Conservation (phyloP, 2,113 vertebrate species). For the Eptatretus burgeri region DNA sequence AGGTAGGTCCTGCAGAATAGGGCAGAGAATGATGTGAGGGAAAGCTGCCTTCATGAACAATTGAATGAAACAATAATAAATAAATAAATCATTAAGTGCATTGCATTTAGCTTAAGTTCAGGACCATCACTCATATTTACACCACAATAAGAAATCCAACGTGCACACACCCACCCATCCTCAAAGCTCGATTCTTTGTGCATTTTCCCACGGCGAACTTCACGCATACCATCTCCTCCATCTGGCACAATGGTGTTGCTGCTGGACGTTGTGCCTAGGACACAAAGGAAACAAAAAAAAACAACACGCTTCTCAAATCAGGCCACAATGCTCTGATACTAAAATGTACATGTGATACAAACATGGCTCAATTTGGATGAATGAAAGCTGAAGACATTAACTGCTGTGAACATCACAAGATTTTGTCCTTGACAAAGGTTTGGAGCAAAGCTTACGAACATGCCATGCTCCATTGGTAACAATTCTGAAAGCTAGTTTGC, state of each 20-base stretch:
- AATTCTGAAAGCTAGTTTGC: neutral
- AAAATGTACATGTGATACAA: too few species aligned
- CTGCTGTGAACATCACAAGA: neutral
- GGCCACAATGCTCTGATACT: too few species aligned
- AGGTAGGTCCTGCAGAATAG: slow-evolving; percentile 26
- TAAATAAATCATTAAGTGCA: too few species aligned
- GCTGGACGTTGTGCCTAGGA: slow-evolving; percentile 59
- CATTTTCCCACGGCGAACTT: slow-evolving; percentile 26
- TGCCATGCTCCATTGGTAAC: too few species aligned
- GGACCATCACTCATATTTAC: neutral
- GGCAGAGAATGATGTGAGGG: neutral
- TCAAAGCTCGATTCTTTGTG: slow-evolving; percentile 49
- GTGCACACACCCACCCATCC: slow-evolving; percentile 31
- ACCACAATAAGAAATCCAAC: neutral
- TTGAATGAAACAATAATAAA: too few species aligned
- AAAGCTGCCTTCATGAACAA: too few species aligned
- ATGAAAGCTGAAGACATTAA: neutral
- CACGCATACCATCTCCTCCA: slow-evolving; percentile 40
- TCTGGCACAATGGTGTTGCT: slow-evolving; percentile 90
- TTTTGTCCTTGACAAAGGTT: neutral
- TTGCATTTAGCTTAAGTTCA: too few species aligned
- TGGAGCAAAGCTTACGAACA: too few species aligned
- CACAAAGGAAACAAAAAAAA: slow-evolving; percentile 1
- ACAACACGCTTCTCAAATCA: neutral
- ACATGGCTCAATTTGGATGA: too few species aligned